phyloP scores from a whole-genome alignment of 2,797 vertebrate genomes.

The Lepilemur septentrionalis region DNA sequence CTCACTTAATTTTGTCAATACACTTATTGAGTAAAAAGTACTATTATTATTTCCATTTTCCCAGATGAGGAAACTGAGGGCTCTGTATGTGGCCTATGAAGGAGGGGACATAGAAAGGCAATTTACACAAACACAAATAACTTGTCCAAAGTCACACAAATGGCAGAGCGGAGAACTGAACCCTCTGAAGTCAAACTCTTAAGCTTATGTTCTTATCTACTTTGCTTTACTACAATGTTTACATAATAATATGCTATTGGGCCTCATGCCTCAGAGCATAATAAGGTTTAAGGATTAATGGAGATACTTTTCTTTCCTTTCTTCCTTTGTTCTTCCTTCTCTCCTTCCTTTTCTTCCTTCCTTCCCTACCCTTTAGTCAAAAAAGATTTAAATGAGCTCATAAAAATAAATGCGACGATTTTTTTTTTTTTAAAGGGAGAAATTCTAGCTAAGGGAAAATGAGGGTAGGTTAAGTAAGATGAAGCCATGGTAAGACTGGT shows the following conservation, averaged over 20 bases:
- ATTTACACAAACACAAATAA: background rate
- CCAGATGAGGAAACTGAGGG: background rate
- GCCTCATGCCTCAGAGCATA: background rate
- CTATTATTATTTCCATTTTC: background rate
- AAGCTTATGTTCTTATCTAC: background rate
- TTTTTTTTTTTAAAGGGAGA: background rate
- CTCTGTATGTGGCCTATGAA: background rate
- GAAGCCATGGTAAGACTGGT: background rate
- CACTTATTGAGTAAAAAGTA: background rate
- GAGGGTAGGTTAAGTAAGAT: background rate
- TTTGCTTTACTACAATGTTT: background rate
- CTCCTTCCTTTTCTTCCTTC: background rate
- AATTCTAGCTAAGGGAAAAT: background rate
- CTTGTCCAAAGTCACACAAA: background rate
- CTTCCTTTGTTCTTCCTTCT: background rate
- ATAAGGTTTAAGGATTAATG: background rate
- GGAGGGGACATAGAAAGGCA: background rate
- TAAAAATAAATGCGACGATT: conserved; percentile 21
- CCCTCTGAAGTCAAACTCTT: background rate
- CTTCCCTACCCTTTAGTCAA: background rate
- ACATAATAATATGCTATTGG: background rate
- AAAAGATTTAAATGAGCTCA: background rate
- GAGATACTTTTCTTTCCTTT: background rate
- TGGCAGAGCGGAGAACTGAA: background rate
- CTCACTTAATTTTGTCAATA: background rate